Base-by-base conservation (phyloP, 64 coral and sea anemone genomes). In the Trachythela sp. region DNA sequence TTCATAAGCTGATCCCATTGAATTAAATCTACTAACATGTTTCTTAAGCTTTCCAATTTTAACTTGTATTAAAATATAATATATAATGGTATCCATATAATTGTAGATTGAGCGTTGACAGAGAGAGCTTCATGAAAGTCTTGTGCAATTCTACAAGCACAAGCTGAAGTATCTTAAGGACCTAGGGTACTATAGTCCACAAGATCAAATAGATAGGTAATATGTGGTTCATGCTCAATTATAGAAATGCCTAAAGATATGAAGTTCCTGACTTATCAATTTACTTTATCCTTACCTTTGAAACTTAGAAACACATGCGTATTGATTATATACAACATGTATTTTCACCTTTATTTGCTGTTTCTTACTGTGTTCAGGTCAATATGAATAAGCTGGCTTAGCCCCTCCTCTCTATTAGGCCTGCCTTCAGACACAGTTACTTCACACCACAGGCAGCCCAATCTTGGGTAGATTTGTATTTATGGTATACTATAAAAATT, bases 131-230 rank as follows among this genome's bases (percentile, higher is more conserved):
- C 64, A 72, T 26, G 24, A 72, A 35, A 27, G 68, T 22, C 68
- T 72, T 72, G 68, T 24, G 68, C 68, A 72, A 72, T 72, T 72
- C 33, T 72, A 72, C 68, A 72, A 72, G 68, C 68, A 72, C n/a
- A 14, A 4, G 29, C 68, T 72, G 26, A 72, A 35, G 68, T 72
- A 72, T 27, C 68, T 72, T 72, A 72, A 72, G 68, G 68, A 72
- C 68, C 68, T 24, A 26, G 68, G 68, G 17, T 72, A 72, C 68
- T 72, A 72, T 35, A 72, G 29, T 35, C 68, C 68, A 72, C 68
- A 72, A 31, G 68, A 72, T 72, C 68, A 72, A 2, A 72, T 26
- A 72, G 68, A 72, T 35, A 72, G 68, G 68, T 72, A 26, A 52
- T 52, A 0, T 52, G 0, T 52, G 49, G 49, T 52, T 52, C 8